Conservation (phyloP, 2,888 invertebrate species). For the Exephanes ischioxanthus region DNA sequence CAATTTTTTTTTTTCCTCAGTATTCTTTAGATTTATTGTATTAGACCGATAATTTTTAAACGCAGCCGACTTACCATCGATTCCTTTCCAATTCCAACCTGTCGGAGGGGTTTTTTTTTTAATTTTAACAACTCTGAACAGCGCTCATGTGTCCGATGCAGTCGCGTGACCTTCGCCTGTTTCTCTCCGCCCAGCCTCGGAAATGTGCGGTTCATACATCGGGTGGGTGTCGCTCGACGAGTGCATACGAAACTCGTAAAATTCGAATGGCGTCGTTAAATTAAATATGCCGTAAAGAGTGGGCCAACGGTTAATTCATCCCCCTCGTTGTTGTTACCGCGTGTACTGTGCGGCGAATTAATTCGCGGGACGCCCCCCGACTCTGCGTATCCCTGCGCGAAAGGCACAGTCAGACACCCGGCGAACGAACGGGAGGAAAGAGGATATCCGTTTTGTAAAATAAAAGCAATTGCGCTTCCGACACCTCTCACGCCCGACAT, state of each 20-base stretch:
- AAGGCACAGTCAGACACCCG: conserved; percentile 45
- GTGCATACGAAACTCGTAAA: conserved; percentile 10
- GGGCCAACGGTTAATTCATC: conserved; percentile 8
- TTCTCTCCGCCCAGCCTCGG: conserved; percentile 7
- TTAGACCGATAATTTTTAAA: neutral
- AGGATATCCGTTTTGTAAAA: conserved; percentile 62
- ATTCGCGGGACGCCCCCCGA: neutral
- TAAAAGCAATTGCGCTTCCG: conserved; percentile 65
- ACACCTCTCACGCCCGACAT: conserved; percentile 34
- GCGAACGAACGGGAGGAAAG: conserved; percentile 42
- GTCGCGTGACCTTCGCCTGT: conserved; percentile 21
- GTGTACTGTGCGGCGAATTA: neutral
- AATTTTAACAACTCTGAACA: neutral
- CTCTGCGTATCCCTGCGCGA: conserved; percentile 18
- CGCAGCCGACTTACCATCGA: conserved; percentile 53
- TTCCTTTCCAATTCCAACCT: conserved; percentile 33
- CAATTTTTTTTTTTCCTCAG: conserved; percentile 5
- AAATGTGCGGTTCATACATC: neutral
- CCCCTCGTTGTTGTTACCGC: conserved; percentile 19
- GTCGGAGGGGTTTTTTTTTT: neutral
- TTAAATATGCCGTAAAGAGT: conserved; percentile 51
- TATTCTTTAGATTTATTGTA: conserved; percentile 1
- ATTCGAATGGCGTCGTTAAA: conserved; percentile 50
- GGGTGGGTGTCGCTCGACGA: conserved; percentile 5
- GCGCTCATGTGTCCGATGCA: neutral